These are phyloP conservation scores for Epiblema foenella DNA, from an alignment of 2,888 invertebrate species.

Conservation along the genomic window DNA sequence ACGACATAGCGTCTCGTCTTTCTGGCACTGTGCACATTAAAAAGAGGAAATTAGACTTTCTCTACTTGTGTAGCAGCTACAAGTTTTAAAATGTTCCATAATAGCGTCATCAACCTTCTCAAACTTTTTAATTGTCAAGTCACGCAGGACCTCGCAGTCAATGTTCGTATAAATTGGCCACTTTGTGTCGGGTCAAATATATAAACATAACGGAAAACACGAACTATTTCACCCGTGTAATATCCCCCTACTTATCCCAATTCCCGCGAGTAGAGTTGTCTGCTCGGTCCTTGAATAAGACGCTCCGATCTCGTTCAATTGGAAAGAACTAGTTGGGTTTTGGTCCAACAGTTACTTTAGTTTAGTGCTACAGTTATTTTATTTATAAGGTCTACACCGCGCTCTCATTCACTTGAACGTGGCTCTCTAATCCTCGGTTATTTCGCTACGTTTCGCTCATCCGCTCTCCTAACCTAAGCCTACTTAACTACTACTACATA, in stretches of 20 bases:
- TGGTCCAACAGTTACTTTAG: neutral
- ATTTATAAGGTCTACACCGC: neutral
- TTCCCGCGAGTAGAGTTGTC: slow-evolving; percentile 12
- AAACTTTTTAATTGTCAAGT: neutral
- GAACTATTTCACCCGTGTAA: slow-evolving; percentile 38
- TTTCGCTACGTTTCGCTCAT: too few relatives aligned
- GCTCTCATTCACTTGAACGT: neutral
- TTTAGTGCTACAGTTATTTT: neutral
- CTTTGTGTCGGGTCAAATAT: slow-evolving; percentile 13
- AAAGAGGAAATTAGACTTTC: neutral
- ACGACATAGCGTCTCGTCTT: too few relatives aligned
- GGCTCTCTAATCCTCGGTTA: neutral
- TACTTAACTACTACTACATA: too few relatives aligned
- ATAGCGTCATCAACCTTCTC: too few relatives aligned
- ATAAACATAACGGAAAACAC: slow-evolving; percentile 26
- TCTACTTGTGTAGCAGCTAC: neutral
- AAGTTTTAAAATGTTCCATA: too few relatives aligned
- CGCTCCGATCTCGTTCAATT: neutral
- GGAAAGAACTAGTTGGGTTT: neutral
- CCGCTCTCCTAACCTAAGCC: too few relatives aligned
- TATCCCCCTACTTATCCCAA: slow-evolving; percentile 34
- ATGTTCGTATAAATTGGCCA: neutral
- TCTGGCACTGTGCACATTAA: too few relatives aligned
- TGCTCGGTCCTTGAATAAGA: too few relatives aligned
- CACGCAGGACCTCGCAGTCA: neutral